These are phyloP conservation scores for Knipowitschia caucasica DNA, from an alignment of 2,797 vertebrate genomes.

Conservation along the genomic window DNA sequence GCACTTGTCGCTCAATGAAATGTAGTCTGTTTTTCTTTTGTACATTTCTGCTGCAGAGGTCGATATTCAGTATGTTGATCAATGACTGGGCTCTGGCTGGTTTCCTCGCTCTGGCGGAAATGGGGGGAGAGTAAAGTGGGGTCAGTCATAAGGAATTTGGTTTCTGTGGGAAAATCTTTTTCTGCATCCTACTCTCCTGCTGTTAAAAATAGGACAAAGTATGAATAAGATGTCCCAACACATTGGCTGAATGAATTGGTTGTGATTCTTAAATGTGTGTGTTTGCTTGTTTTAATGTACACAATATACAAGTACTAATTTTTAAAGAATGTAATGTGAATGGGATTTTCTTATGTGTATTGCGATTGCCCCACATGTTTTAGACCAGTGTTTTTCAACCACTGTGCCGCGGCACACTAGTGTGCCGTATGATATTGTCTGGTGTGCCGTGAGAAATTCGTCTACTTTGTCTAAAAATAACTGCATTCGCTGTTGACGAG, in stretches of 20 bases:
- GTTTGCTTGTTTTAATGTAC: too few species aligned
- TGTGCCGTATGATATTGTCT: too few species aligned
- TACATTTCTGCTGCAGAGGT: conserved; percentile 18
- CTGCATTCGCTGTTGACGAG: too few species aligned
- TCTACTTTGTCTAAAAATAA: too few species aligned
- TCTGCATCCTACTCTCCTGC: conserved; percentile 41
- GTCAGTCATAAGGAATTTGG: conserved; percentile 66
- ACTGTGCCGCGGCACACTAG: too few species aligned
- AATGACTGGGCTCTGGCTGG: conserved; percentile 25
- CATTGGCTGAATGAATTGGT: conserved; percentile 23
- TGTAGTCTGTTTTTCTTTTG: background rate
- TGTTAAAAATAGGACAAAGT: conserved; percentile 49
- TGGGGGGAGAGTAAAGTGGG: conserved; percentile 43
- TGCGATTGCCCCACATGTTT: too few species aligned
- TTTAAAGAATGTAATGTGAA: too few species aligned
- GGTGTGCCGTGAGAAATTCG: too few species aligned
- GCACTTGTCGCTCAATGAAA: background rate
- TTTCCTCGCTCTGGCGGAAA: conserved; percentile 57
- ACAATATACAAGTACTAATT: too few species aligned
- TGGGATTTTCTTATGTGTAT: too few species aligned
- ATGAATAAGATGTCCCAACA: conserved; percentile 16
- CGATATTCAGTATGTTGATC: conserved; percentile 35
- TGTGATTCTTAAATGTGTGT: conserved; percentile 8
- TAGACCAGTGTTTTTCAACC: too few species aligned
- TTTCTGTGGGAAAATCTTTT: conserved; percentile 70